A percentile compares a stretch with the other conserved stretches of the same genome.
phyloP scores from a whole-genome alignment of 2,888 invertebrate species.

The Priocnemis perturbator region DNA sequence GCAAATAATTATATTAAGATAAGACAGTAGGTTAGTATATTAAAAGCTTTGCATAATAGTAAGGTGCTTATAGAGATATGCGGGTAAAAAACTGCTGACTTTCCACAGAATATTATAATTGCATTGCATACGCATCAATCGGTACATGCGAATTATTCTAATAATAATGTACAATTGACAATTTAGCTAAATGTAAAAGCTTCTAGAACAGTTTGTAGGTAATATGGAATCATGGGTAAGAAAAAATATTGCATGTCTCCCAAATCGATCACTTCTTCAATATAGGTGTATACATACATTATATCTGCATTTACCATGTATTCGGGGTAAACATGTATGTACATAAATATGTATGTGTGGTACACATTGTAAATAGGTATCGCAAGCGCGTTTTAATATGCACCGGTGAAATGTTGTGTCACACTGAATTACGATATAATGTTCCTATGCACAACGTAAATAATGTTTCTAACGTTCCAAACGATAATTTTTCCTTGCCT shows the following conservation, averaged over 20 bases:
- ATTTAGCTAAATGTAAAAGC: conserved; percentile 20
- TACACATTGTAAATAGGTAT: background rate
- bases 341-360: background rate
- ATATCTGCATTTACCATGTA: no score
- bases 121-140: background rate
- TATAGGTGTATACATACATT: no score
- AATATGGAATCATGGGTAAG: conserved; percentile 15
- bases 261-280: conserved; percentile 18
- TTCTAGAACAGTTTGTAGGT: conserved; percentile 7
- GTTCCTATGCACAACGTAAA: no score
- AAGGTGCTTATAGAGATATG: no score
- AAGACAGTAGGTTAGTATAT: no score
- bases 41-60: no score
- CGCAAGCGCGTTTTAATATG: no score
- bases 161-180: conserved; percentile 35
- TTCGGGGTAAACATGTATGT: background rate
- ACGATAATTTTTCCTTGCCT: conserved; percentile 31
- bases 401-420: no score
- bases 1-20: no score
- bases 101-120: no score
- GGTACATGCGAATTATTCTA: conserved; percentile 22
- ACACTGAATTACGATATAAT: no score
- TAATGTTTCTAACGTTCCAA: background rate
- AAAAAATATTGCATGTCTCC: conserved; percentile 37
- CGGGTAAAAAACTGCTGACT: no score